Conservation (phyloP, 2,113 vertebrate genomes). For the Pluvianellus socialis region DNA sequence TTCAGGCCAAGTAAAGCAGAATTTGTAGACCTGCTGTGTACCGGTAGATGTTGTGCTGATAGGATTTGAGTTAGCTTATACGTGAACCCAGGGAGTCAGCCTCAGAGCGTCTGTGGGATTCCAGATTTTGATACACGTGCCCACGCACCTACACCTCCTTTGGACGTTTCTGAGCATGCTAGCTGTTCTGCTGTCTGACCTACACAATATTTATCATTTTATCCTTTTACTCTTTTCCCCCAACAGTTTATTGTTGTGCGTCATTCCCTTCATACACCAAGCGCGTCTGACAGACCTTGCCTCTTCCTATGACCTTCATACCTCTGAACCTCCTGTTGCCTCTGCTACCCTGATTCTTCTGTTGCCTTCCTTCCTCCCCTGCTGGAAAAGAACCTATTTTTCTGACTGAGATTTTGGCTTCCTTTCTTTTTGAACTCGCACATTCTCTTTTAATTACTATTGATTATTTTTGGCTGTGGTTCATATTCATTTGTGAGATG, state of each 20-base stretch:
- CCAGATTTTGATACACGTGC: background rate
- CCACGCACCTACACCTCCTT: background rate
- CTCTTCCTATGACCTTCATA: slow-evolving; percentile 65
- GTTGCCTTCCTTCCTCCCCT: slow-evolving; percentile 41
- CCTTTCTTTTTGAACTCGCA: slow-evolving; percentile 38
- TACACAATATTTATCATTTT: slow-evolving; percentile 7
- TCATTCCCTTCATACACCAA: slow-evolving; percentile 87
- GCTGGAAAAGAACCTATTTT: slow-evolving; percentile 23
- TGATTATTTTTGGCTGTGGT: slow-evolving; percentile 30
- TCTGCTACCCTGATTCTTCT: slow-evolving; percentile 57
- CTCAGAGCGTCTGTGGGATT: background rate
- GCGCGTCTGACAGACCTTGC: slow-evolving; percentile 77
- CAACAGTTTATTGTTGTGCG: slow-evolving; percentile 92
- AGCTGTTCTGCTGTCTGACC: background rate
- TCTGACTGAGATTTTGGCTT: slow-evolving; percentile 10
- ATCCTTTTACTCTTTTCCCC: slow-evolving; percentile 67
- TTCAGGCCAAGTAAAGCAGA: background rate
- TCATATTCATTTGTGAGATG: background rate
- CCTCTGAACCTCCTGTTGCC: slow-evolving; percentile 59
- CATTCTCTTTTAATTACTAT: slow-evolving; percentile 18
- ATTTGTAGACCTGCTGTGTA: accelerated
- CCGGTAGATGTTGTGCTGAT: background rate
- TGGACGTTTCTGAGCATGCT: background rate
- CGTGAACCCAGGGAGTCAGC: background rate
- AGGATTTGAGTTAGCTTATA: background rate